A percentile compares a stretch with the other conserved stretches of the same genome.
Conservation (phyloP, 1,140 invertebrate genomes). For the Rhyacophila brunnea region DNA sequence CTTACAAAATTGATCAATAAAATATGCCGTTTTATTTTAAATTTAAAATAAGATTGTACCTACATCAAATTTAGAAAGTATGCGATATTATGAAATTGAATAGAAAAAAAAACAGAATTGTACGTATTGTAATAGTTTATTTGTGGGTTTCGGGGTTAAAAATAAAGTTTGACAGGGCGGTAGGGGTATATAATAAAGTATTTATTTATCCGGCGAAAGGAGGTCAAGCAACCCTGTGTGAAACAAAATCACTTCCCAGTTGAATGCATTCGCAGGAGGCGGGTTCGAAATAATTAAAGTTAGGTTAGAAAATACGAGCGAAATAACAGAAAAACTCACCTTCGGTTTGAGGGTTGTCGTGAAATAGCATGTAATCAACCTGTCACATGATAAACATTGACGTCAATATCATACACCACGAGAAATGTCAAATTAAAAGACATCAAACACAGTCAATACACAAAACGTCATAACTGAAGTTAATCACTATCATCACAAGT, state of each 20-base stretch:
- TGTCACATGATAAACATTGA: constrained; percentile 20
- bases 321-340: constrained; percentile 6
- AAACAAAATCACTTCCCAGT: constrained; percentile 16
- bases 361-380: constrained; percentile 7
- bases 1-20: no score
- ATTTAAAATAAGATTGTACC: no score
- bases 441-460: constrained; percentile 23
- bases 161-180: background rate
- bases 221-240: constrained; percentile 18
- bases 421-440: constrained; percentile 23
- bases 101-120: no score
- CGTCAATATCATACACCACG: constrained; percentile 10
- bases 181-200: background rate
- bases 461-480: constrained; percentile 23
- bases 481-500: constrained; percentile 4
- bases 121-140: no score
- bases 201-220: background rate
- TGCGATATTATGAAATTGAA: no score
- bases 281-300: constrained; percentile 6
- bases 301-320: constrained; percentile 12
- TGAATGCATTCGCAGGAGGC: background rate
- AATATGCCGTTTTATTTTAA: no score
- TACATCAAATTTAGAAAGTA: no score
- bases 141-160: background rate
- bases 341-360: constrained; percentile 2